Evolutionary conservation across 1,140 invertebrate species (phyloP), one percentile per base, ranked within the genome.

Genomic region (Cydia amplana): DNA sequence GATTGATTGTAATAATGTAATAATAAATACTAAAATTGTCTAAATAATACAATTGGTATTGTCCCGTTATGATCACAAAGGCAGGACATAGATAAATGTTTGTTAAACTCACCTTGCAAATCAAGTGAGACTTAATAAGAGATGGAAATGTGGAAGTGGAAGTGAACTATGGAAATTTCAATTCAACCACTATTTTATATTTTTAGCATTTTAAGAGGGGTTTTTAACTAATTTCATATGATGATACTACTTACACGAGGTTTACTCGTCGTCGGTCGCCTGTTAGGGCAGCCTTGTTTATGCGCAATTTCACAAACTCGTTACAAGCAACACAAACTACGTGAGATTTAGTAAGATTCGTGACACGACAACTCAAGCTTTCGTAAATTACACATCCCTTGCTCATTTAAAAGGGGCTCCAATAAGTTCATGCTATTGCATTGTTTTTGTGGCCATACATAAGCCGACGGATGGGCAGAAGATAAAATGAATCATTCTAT

Each of bases 401-500:
- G 32, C 32, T 72, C 1, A 25, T 23, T 25, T 16, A 10, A n/a
- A n/a, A 25, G 18, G 6, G 20, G 20, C 55, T 60, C 1, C 6
- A 28, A 73, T 28, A 49, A 28, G 12, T 16, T 73, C 46, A 49
- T 51, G 43, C 10, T 2, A 28, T 73, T 20, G 32, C 25, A 43
- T 73, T 51, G 20, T 73, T 73, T 73, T 51, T 23, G 20, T n/a
- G 18, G 9, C 64, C 72, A 72, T 73, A 76, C 73, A 49, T 36
- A 74, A 49, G 70, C 64, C 74, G 60, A 65, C 72, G 55, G 75
- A 51, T 76, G 67, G 36, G 60, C 55, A 46, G 23, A 16, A 73
- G 74, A 78, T 75, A 77, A 72, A 36, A 51, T 78, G 77, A 80
- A 74, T 80, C 77, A 80, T 77, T 73, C 67, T 74, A 73, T 74